Conservation (phyloP, 2,797 vertebrate genomes). For the Crenuchus spilurus region DNA sequence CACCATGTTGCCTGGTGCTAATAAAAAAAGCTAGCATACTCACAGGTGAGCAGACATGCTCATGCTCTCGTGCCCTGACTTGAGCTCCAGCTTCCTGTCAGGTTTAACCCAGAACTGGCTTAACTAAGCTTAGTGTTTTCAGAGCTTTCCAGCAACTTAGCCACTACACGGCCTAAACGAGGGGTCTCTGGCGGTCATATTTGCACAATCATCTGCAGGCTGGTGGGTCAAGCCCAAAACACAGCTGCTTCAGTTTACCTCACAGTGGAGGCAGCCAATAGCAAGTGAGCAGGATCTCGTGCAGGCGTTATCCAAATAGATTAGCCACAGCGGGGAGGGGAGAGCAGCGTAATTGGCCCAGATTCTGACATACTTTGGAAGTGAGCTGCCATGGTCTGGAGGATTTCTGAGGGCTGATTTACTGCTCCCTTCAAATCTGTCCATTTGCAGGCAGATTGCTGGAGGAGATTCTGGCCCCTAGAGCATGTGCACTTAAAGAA, state of each 20-base stretch:
- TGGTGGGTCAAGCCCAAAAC: constrained; percentile 29
- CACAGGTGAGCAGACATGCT: not conserved
- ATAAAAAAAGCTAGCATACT: constrained; percentile 52
- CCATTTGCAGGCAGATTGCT: constrained; percentile 25
- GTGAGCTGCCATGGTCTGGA: constrained; percentile 29
- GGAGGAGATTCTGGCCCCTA: not conserved
- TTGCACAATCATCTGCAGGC: constrained; percentile 31
- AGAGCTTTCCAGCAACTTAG: constrained; percentile 48
- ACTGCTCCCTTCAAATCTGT: constrained; percentile 40
- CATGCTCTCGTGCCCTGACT: constrained; percentile 1
- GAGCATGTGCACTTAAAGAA: not conserved
- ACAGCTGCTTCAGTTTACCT: constrained; percentile 58
- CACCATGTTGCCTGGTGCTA: constrained; percentile 61
- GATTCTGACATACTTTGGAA: constrained; percentile 47
- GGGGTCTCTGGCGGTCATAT: constrained; percentile 35
- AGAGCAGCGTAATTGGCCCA: constrained; percentile 45
- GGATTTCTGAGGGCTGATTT: constrained; percentile 44
- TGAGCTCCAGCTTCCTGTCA: constrained; percentile 35
- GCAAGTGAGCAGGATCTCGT: constrained; percentile 21
- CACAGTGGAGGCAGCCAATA: constrained; percentile 41
- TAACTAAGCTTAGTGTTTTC: constrained; percentile 19
- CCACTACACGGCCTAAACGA: constrained; percentile 27
- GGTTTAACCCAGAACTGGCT: constrained; percentile 19
- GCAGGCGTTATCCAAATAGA: constrained; percentile 41
- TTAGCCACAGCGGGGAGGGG: constrained; percentile 19